These are phyloP conservation scores for Bubalus kerabau DNA, from an alignment of 2,113 vertebrate species.

Conservation along the genomic window DNA sequence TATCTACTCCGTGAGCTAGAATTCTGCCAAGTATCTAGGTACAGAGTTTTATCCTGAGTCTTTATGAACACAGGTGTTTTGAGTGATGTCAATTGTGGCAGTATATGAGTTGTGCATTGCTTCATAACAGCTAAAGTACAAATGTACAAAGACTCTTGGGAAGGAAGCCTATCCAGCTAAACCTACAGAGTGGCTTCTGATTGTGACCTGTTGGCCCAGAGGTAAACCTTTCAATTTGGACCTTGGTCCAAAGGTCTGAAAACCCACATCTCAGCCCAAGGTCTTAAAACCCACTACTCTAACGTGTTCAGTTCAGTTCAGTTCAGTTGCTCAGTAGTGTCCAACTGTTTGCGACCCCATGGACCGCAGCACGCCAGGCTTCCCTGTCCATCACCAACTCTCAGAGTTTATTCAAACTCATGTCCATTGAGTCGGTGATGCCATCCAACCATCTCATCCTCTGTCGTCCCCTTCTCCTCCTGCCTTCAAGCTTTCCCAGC, in stretches of 20 bases:
- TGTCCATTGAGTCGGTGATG: fast-evolving
- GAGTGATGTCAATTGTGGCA: not conserved
- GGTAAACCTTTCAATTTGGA: not conserved
- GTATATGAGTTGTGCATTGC: fast-evolving
- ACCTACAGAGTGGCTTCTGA: not conserved
- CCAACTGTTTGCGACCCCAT: fast-evolving
- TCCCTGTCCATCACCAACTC: not conserved
- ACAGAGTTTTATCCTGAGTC: not conserved
- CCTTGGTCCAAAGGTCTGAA: not conserved
- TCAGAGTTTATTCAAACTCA: not conserved
- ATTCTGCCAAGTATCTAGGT: not conserved
- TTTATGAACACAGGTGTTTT: not conserved
- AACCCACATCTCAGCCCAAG: not conserved
- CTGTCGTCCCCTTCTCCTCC: not conserved
- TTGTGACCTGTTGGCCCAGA: not conserved
- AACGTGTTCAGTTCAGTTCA: not conserved
- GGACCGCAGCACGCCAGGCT: not conserved
- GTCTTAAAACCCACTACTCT: not conserved
- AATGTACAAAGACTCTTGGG: not conserved
- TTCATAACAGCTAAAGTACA: not conserved
- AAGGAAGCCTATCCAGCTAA: not conserved
- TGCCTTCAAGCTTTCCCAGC: fast-evolving
- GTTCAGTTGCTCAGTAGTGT: fast-evolving
- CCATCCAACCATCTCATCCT: not conserved
- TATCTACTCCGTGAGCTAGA: not conserved